phyloP scores from a whole-genome alignment of 2,113 vertebrate genomes.

The Epinephelus lanceolatus region DNA sequence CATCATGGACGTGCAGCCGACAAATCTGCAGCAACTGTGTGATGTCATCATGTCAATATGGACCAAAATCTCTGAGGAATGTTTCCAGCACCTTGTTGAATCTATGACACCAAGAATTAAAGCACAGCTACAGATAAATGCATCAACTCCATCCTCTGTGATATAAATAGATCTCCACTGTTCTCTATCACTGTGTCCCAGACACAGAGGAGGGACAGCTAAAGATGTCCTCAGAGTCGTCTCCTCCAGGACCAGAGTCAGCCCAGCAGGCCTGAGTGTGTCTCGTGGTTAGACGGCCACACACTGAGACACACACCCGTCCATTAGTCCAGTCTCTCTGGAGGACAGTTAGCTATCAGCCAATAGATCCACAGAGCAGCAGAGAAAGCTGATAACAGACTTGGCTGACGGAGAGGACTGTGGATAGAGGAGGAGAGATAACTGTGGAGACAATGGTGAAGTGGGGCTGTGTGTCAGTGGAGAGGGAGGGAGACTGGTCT shows the following conservation, averaged over 20 bases:
- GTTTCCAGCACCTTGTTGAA: too few species aligned
- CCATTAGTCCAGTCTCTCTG: slow-evolving; percentile 14
- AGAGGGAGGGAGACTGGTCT: too few species aligned
- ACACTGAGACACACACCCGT: slow-evolving; percentile 1
- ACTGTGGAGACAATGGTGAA: slow-evolving; percentile 13
- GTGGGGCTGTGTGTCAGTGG: background rate
- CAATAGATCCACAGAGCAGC: background rate
- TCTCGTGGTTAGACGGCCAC: background rate
- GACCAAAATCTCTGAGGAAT: too few species aligned
- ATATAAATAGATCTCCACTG: background rate
- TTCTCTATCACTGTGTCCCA: background rate
- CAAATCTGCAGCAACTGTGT: too few species aligned
- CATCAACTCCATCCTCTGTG: background rate
- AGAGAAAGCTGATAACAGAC: slow-evolving; percentile 21
- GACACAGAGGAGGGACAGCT: background rate
- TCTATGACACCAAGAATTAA: background rate
- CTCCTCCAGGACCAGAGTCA: background rate
- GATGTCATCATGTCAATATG: too few species aligned
- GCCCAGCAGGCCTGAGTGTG: background rate
- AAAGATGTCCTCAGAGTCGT: background rate
- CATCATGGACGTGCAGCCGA: too few species aligned
- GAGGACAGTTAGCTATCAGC: slow-evolving; percentile 18
- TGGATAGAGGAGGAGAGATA: slow-evolving; percentile 18
- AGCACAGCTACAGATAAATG: background rate
- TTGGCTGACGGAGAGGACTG: slow-evolving; percentile 17